Evolutionary conservation across 2,113 vertebrate genomes (phyloP).

Genomic region (Pedetes capensis): DNA sequence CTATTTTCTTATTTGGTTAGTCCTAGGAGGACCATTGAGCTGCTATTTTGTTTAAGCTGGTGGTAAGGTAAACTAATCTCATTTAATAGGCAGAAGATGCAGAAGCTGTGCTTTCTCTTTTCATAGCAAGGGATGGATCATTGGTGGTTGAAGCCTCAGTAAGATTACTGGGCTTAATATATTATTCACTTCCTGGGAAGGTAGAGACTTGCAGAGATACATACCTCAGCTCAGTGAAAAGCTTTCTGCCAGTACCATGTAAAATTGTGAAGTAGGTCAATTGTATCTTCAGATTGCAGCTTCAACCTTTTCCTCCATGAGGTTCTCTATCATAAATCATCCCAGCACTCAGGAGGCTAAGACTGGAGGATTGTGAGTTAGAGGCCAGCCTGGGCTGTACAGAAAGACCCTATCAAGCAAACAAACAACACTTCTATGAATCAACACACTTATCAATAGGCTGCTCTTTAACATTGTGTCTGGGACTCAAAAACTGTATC

Average conservation of each 20-base stretch:
- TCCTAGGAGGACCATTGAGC: conserved; percentile 60
- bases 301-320: not conserved
- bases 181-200: conserved; percentile 35
- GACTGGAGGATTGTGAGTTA: too few species aligned
- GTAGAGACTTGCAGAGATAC: not conserved
- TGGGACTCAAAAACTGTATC: not conserved
- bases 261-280: conserved; percentile 1
- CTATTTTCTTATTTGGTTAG: conserved; percentile 58
- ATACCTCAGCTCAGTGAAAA: not conserved
- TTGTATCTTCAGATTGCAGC: not conserved
- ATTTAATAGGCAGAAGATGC: conserved; percentile 37
- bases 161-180: not conserved
- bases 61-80: conserved; percentile 61
- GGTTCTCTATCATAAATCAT: not conserved
- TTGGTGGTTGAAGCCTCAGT: not conserved
- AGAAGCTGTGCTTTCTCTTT: conserved; percentile 22
- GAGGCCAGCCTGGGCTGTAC: not conserved
- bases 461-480: not conserved
- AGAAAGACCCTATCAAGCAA: not conserved
- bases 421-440: too few species aligned
- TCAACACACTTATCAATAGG: not conserved
- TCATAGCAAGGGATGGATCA: not conserved
- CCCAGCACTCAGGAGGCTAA: too few species aligned
- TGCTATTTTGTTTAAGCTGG: conserved; percentile 61
- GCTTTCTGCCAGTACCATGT: not conserved